phyloP scores from a whole-genome alignment of 2,888 invertebrate species.

The Philereme vetulata region DNA sequence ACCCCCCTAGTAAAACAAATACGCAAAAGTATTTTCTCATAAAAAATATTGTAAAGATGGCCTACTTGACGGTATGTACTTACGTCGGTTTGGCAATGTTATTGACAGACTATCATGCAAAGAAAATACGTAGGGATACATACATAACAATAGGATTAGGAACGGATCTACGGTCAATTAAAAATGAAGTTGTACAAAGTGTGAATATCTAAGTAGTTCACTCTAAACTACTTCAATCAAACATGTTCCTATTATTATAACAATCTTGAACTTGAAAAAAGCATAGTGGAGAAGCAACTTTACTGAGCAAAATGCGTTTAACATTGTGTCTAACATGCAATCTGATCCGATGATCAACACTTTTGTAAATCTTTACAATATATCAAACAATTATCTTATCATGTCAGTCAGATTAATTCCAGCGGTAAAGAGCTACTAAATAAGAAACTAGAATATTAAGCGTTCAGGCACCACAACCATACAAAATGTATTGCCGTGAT shows the following conservation, averaged over 20 bases:
- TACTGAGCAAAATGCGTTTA: slow-evolving; percentile 10
- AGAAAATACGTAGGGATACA: neutral
- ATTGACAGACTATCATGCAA: slow-evolving; percentile 20
- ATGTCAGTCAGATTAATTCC: too few species aligned
- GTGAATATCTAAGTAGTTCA: neutral
- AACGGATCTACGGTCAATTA: slow-evolving; percentile 1
- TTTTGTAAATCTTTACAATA: slow-evolving; percentile 14
- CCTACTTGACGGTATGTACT: too few species aligned
- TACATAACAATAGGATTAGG: neutral
- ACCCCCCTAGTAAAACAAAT: too few species aligned
- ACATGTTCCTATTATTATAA: neutral
- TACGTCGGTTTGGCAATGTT: slow-evolving; percentile 9
- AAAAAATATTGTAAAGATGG: too few species aligned
- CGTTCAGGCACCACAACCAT: too few species aligned
- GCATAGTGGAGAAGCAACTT: slow-evolving; percentile 14
- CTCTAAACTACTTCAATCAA: neutral
- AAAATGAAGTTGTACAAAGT: slow-evolving; percentile 5
- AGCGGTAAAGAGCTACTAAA: too few species aligned
- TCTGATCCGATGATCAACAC: slow-evolving; percentile 49
- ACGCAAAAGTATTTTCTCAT: too few species aligned
- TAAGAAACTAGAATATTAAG: neutral
- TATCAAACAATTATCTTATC: neutral
- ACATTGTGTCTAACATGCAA: slow-evolving; percentile 14
- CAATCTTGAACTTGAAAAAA: slow-evolving; percentile 3
- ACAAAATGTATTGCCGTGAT: too few species aligned